Evolutionary conservation across 2,888 invertebrate species (phyloP).

Genomic region (Anthoptus insignis): DNA sequence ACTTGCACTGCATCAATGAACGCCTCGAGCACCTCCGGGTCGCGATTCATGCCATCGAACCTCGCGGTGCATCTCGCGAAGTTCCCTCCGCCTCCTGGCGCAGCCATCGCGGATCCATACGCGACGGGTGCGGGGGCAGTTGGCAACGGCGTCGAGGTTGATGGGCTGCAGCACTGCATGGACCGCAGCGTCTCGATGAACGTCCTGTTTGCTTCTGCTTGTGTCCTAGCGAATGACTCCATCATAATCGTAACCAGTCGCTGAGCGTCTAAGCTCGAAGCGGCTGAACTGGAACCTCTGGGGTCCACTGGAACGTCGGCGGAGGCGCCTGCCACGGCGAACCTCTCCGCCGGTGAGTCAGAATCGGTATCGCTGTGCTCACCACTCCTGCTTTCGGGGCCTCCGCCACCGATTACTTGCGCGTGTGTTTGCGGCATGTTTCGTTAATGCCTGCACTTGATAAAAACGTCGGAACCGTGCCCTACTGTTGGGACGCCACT

Average conservation of each 20-base stretch:
- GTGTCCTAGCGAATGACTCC: slow-evolving; percentile 9
- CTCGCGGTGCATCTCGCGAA: background rate
- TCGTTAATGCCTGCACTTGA: too few species aligned
- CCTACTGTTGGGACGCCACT: too few species aligned
- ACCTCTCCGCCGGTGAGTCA: background rate
- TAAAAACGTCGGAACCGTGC: too few species aligned
- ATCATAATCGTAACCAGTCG: background rate
- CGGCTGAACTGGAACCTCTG: too few species aligned
- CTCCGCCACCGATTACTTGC: too few species aligned
- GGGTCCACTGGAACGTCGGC: too few species aligned
- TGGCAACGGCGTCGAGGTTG: background rate
- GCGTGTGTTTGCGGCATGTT: too few species aligned
- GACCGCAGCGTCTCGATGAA: slow-evolving; percentile 8
- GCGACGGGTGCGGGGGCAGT: background rate
- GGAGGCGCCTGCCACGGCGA: too few species aligned
- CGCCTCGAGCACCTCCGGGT: background rate
- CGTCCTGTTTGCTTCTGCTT: slow-evolving; percentile 10
- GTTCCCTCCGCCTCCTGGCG: background rate
- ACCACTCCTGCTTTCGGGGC: too few species aligned
- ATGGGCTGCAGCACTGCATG: background rate
- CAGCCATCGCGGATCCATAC: background rate
- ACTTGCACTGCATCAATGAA: background rate
- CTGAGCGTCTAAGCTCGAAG: background rate
- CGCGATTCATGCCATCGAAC: background rate
- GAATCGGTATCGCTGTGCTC: too few species aligned